Conservation (phyloP, 2,888 invertebrate species). For the Sminthurinus aureus region DNA sequence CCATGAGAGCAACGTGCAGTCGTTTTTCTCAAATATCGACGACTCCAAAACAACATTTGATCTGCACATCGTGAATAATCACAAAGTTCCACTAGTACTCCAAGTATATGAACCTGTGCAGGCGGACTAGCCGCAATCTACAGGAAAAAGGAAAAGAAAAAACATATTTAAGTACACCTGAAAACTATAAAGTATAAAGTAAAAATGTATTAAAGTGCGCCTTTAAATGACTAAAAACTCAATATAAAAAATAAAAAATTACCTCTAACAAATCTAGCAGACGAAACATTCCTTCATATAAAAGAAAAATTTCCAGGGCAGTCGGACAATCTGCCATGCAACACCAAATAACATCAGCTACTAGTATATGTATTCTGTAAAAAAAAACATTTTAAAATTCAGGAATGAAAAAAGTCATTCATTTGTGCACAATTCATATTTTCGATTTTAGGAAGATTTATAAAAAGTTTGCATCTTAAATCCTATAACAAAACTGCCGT, state of each 20-base stretch:
- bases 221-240: not conserved
- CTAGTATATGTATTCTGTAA: slow-evolving; percentile 49
- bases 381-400: no score
- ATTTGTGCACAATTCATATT: no score
- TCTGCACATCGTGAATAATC: slow-evolving; percentile 56
- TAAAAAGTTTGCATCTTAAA: no score
- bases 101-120: slow-evolving; percentile 47
- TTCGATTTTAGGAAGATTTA: no score
- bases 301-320: slow-evolving; percentile 50
- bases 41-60: slow-evolving; percentile 53
- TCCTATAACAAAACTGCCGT: no score
- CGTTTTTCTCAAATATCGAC: slow-evolving; percentile 24
- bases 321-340: slow-evolving; percentile 50
- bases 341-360: slow-evolving; percentile 51
- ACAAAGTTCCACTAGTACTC: slow-evolving; percentile 51
- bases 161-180: not conserved
- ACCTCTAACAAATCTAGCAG: slow-evolving; percentile 57
- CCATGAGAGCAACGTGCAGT: slow-evolving; percentile 44
- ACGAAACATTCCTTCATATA: slow-evolving; percentile 53
- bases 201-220: not conserved
- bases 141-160: not conserved
- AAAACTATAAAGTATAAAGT: not conserved
- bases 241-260: not conserved
- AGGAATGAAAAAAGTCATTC: no score
- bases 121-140: slow-evolving; percentile 51